Conservation (phyloP, 1,140 invertebrate species). For the Halotydeus destructor region DNA sequence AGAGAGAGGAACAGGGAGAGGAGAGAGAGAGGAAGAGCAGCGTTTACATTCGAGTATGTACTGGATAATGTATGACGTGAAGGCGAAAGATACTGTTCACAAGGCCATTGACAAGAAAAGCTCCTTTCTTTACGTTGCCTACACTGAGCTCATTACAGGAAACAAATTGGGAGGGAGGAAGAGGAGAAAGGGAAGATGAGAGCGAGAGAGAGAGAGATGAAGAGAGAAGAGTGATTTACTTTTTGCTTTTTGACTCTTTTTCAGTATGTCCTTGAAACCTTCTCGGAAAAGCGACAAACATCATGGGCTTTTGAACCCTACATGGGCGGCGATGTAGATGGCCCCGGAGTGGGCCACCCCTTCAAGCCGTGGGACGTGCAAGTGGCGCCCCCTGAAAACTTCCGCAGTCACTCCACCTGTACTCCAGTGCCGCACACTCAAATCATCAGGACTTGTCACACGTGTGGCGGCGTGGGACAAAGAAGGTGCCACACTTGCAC, state of each 20-base stretch:
- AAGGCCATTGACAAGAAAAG: too few species aligned
- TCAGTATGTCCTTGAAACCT: slow-evolving; percentile 37
- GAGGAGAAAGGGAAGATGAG: too few species aligned
- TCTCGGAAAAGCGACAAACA: slow-evolving; percentile 33
- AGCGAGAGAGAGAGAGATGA: too few species aligned
- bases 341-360: slow-evolving; percentile 25
- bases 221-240: too few species aligned
- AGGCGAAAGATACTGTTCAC: not conserved
- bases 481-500: slow-evolving; percentile 30
- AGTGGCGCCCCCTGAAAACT: slow-evolving; percentile 25
- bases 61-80: not conserved
- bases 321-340: slow-evolving; percentile 19
- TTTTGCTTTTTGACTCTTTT: slow-evolving; percentile 12
- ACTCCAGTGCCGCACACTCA: slow-evolving; percentile 36
- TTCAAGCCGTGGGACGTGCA: slow-evolving; percentile 35
- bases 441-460: slow-evolving; percentile 33
- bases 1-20: too few species aligned
- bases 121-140: too few species aligned
- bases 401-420: slow-evolving; percentile 27
- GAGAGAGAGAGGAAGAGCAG: not conserved
- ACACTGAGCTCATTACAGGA: too few species aligned
- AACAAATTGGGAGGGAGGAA: too few species aligned
- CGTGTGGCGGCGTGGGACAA: slow-evolving; percentile 30
- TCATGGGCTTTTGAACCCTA: slow-evolving; percentile 34
- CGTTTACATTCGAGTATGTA: not conserved